These are phyloP conservation scores for Dugesia japonica DNA, from an alignment of 2,888 invertebrate species.

Conservation along the genomic window DNA sequence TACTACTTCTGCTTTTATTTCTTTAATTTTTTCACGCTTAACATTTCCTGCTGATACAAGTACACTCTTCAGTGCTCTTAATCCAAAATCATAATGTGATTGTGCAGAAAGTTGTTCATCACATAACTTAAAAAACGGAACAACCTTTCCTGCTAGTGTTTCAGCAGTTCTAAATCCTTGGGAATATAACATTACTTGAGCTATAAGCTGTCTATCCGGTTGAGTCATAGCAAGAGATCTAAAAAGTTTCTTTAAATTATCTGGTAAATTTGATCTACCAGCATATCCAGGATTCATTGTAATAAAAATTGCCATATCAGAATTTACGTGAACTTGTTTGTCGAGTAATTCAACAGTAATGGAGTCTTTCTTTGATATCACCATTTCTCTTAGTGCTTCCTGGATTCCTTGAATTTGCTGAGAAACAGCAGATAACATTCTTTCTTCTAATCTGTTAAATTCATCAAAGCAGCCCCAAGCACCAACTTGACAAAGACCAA, in stretches of 20 bases:
- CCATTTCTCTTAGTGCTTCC: conserved; percentile 52
- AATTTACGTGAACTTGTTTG: conserved; percentile 68
- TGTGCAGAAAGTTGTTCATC: conserved; percentile 74
- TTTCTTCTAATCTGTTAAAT: conserved; percentile 92
- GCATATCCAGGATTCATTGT: conserved; percentile 99
- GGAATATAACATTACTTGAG: conserved; percentile 98
- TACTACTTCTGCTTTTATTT: conserved; percentile 61
- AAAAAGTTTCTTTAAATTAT: conserved; percentile 96
- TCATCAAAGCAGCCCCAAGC: conserved; percentile 99
- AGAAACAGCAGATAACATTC: conserved; percentile 95
- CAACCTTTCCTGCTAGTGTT: conserved; percentile 91
- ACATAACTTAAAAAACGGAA: conserved; percentile 71
- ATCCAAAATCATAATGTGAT: conserved; percentile 89
- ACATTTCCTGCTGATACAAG: conserved; percentile 95
- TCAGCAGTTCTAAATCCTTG: conserved; percentile 96
- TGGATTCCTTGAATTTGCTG: conserved; percentile 99
- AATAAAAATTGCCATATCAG: conserved; percentile 98
- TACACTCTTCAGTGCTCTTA: conserved; percentile 89
- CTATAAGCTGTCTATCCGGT: conserved; percentile 89
- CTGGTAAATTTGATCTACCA: conserved; percentile 90
- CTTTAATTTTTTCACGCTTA: conserved; percentile 83
- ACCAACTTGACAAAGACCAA: conserved; percentile 91
- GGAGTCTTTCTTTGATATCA: conserved; percentile 31
- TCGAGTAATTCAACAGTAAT: conserved; percentile 71
- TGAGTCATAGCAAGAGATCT: conserved; percentile 95